phyloP scores from a whole-genome alignment of 2,113 vertebrate species.

The Nipponia nippon region DNA sequence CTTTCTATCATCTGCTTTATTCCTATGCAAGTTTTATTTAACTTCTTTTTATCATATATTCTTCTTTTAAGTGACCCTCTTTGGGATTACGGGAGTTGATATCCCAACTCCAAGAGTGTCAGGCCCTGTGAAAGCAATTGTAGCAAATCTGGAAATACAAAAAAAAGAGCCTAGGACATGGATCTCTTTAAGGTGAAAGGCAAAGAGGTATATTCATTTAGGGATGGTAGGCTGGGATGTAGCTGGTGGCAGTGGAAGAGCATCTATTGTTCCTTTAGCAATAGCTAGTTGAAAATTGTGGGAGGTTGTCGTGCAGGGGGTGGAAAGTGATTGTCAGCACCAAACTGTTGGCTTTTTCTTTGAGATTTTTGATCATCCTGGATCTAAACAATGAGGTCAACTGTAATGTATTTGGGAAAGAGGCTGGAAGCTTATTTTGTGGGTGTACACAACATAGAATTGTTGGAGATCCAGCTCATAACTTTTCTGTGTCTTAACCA shows the following conservation, averaged over 20 bases:
- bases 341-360: neutral
- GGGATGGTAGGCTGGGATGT: neutral
- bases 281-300: neutral
- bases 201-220: neutral
- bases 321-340: neutral
- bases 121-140: neutral
- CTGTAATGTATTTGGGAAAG: neutral
- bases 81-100: neutral
- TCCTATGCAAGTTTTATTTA: neutral
- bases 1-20: neutral
- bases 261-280: neutral
- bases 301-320: neutral
- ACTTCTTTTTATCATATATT: neutral
- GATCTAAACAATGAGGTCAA: neutral
- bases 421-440: neutral
- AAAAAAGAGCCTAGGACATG: neutral
- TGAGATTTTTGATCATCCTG: neutral
- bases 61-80: neutral
- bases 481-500: neutral
- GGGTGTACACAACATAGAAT: neutral
- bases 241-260: neutral
- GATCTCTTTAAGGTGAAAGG: neutral
- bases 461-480: neutral
- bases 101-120: neutral
- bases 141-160: neutral